Percentiles rank a stretch among this genome's conserved stretches.
Evolutionary conservation across 2,888 invertebrate genomes (phyloP).

Genomic region (Xestia rhomboidea): DNA sequence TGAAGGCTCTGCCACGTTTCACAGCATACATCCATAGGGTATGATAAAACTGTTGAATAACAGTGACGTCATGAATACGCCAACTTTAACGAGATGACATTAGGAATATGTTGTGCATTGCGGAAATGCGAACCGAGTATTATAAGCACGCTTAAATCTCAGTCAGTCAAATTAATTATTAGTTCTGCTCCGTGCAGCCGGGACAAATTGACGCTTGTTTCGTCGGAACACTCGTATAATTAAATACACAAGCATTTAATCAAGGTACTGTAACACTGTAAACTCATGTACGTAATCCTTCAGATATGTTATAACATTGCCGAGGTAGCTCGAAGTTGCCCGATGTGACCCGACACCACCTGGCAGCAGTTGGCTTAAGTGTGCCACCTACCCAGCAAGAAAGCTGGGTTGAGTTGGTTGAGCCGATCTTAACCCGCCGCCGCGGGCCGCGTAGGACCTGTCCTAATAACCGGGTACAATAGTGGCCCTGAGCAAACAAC

Average conservation of each 20-base stretch:
- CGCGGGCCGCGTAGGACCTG: constrained; percentile 78
- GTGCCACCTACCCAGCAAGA: constrained; percentile 72
- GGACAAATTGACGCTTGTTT: constrained; percentile 67
- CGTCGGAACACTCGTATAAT: constrained; percentile 60
- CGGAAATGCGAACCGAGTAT: constrained; percentile 62
- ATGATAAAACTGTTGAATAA: constrained; percentile 33
- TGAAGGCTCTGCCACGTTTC: not conserved
- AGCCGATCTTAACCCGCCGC: constrained; percentile 78
- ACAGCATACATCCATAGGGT: not conserved
- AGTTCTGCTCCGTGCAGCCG: constrained; percentile 63
- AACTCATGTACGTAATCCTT: constrained; percentile 59
- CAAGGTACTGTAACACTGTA: constrained; percentile 58
- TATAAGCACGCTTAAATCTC: constrained; percentile 66
- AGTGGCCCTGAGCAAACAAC: constrained; percentile 86
- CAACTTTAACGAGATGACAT: constrained; percentile 53
- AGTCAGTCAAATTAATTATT: constrained; percentile 67
- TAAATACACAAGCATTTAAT: constrained; percentile 65
- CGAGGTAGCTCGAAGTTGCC: constrained; percentile 49
- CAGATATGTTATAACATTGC: constrained; percentile 54
- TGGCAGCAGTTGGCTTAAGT: constrained; percentile 67
- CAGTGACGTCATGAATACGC: constrained; percentile 46
- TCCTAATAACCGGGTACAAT: constrained; percentile 88
- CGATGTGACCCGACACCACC: constrained; percentile 52
- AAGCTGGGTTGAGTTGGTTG: constrained; percentile 73
- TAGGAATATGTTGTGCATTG: constrained; percentile 65